A percentile compares a stretch with the other conserved stretches of the same genome.
phyloP scores from a whole-genome alignment of 2,797 vertebrate genomes.

The Prionace glauca region DNA sequence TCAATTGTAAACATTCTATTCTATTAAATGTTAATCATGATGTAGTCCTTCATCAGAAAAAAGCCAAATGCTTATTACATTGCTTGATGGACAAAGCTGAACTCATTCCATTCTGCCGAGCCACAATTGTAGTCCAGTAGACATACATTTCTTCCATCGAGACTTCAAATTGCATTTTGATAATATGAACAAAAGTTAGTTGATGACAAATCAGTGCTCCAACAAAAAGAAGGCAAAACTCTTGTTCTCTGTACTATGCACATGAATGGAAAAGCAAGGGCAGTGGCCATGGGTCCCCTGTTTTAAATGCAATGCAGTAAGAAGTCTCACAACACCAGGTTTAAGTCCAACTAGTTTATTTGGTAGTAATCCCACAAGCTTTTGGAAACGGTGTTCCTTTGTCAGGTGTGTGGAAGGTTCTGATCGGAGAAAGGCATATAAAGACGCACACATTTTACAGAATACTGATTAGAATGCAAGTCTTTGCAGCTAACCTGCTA shows the following conservation, averaged over 20 bases:
- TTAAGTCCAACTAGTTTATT: too few species aligned
- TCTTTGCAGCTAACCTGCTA: too few species aligned
- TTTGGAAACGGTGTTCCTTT: too few species aligned
- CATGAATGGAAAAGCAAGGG: neutral
- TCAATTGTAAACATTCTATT: neutral
- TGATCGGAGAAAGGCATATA: too few species aligned
- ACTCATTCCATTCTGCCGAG: neutral
- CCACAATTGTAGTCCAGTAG: neutral
- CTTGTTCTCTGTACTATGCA: neutral
- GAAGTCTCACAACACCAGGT: too few species aligned
- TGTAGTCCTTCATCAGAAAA: neutral
- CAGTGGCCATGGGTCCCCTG: neutral
- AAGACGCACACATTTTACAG: too few species aligned
- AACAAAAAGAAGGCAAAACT: neutral
- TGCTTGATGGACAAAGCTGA: neutral
- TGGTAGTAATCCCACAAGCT: too few species aligned
- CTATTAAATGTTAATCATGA: constrained; percentile 10
- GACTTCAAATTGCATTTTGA: neutral
- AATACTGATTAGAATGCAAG: too few species aligned
- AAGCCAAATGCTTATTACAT: neutral
- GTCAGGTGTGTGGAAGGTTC: too few species aligned
- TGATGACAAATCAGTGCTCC: neutral
- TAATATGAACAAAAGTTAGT: neutral
- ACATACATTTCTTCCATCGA: neutral
- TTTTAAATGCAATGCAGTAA: neutral